Conservation (phyloP, 1,140 invertebrate species). For the Idris sp. region DNA sequence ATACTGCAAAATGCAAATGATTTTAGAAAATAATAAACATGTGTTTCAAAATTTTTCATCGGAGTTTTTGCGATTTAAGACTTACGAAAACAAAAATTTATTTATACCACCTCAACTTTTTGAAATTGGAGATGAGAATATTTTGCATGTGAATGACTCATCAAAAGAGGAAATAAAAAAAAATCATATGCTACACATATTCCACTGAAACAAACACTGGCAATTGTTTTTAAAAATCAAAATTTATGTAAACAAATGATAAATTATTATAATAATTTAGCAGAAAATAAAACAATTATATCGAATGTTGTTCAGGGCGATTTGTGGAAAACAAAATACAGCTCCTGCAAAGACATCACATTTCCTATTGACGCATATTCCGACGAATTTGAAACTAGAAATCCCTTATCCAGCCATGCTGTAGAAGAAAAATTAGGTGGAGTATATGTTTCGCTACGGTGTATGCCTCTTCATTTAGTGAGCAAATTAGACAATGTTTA, state of each 20-base stretch:
- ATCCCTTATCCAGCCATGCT: no score
- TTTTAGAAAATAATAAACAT: conserved; percentile 19
- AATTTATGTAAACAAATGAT: no score
- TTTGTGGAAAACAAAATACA: conserved; percentile 34
- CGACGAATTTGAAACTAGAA: no score
- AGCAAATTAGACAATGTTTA: no score
- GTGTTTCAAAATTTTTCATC: conserved; percentile 3
- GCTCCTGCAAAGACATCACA: no score
- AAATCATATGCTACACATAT: conserved; percentile 5
- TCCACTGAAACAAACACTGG: conserved; percentile 20
- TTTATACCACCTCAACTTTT: conserved; percentile 12
- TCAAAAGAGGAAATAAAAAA: background rate
- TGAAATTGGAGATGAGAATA: conserved; percentile 22
- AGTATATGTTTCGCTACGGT: no score
- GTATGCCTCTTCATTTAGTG: no score
- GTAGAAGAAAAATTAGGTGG: no score
- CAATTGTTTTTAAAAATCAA: conserved; percentile 4
- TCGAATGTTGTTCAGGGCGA: conserved; percentile 15
- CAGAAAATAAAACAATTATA: conserved; percentile 1
- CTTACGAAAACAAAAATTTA: conserved; percentile 10
- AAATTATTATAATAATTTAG: conserved; percentile 5
- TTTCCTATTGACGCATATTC: no score
- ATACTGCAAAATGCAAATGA: conserved; percentile 22
- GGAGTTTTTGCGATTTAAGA: conserved; percentile 9
- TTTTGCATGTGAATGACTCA: conserved; percentile 7